phyloP scores from a whole-genome alignment of 92 coral and sea anemone species.

The Porites cylindrica region DNA sequence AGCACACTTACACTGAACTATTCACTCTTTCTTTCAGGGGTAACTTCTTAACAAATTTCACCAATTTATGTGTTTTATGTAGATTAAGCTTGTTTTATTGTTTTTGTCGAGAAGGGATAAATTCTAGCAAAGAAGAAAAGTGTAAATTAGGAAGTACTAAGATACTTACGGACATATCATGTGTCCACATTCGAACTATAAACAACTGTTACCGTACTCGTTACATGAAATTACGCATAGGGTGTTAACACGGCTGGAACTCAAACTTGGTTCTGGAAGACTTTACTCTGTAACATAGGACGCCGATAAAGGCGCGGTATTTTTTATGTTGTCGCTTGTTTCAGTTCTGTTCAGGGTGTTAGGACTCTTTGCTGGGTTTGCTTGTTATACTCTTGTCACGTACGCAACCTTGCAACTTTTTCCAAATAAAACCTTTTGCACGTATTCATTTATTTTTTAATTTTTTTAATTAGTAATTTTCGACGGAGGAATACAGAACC shows the following conservation, averaged over 20 bases:
- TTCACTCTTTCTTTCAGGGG: constrained; percentile 24
- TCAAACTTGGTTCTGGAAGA: constrained; percentile 38
- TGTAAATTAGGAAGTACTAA: constrained; percentile 31
- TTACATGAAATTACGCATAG: constrained; percentile 16
- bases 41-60: constrained; percentile 24
- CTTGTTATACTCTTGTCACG: constrained; percentile 18
- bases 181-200: constrained; percentile 29
- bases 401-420: constrained; percentile 17
- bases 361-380: constrained; percentile 23
- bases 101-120: constrained; percentile 35
- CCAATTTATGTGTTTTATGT: constrained; percentile 29
- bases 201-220: constrained; percentile 29
- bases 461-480: neutral
- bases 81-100: constrained; percentile 28
- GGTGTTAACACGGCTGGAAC: constrained; percentile 13
- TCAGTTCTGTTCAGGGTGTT: constrained; percentile 30
- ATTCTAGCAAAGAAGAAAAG: constrained; percentile 36
- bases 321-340: constrained; percentile 12
- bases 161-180: constrained; percentile 38
- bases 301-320: constrained; percentile 17
- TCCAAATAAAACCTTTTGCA: constrained; percentile 26
- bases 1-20: constrained; percentile 31
- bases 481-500: neutral
- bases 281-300: constrained; percentile 27
- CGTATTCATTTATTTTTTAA: neutral